Percentiles rank a stretch among this genome's conserved stretches.
These are phyloP conservation scores for Trichonephila inaurata DNA, from an alignment of 1,140 invertebrate genomes.

Conservation along the genomic window DNA sequence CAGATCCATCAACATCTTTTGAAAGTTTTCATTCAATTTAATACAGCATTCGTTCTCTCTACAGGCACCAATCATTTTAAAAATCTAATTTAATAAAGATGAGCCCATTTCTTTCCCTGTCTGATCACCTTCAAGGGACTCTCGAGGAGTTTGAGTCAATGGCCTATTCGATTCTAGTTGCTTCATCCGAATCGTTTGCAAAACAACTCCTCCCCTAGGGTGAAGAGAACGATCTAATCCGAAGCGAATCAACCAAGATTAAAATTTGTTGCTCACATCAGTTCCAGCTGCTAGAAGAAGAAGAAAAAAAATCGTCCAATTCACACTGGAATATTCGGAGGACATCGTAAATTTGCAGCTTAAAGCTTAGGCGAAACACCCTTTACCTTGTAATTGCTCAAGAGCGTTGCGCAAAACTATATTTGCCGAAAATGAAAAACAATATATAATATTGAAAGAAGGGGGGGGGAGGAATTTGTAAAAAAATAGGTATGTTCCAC, in stretches of 20 bases:
- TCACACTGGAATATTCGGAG: neutral
- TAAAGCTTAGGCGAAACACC: neutral
- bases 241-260: neutral
- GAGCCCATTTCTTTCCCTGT: no score
- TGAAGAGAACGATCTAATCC: neutral
- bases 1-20: no score
- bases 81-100: no score
- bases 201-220: neutral
- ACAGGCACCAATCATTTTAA: no score
- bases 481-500: neutral
- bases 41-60: no score
- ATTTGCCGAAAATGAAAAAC: no score
- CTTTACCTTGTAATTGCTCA: slow-evolving; percentile 1
- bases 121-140: neutral
- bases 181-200: neutral
- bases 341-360: neutral
- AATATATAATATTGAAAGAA: no score
- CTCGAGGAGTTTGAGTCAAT: neutral
- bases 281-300: neutral
- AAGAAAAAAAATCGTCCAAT: neutral
- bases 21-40: no score
- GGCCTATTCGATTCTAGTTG: neutral
- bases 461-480: neutral
- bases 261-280: neutral
- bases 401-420: neutral